Percentiles rank a stretch among this genome's conserved stretches.
phyloP scores from a whole-genome alignment of 2,797 vertebrate genomes.

The Oryzias dopingdopingensis region DNA sequence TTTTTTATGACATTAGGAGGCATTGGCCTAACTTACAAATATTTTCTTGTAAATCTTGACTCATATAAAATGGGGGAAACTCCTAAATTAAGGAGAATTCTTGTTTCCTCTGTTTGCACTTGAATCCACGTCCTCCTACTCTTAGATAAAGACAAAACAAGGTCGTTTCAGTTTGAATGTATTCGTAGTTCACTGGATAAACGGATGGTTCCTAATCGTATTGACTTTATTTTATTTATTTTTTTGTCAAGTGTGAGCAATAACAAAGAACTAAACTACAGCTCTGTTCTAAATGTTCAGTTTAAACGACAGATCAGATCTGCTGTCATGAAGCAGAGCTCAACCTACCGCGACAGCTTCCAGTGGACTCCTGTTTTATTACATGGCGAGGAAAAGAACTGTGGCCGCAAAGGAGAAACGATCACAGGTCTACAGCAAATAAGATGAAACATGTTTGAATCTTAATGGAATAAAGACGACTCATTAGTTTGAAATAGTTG shows the following conservation, averaged over 20 bases:
- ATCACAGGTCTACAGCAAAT: conserved; percentile 52
- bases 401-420: conserved; percentile 28
- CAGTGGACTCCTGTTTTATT: conserved; percentile 58
- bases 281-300: conserved; percentile 2
- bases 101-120: not conserved
- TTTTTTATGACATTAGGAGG: too few relatives aligned
- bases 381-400: conserved; percentile 42
- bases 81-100: not conserved
- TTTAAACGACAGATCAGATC: conserved; percentile 6
- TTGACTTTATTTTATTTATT: not conserved
- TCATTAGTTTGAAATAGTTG: conserved; percentile 12
- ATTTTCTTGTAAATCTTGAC: too few relatives aligned
- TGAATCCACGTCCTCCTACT: too few relatives aligned
- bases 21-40: too few relatives aligned
- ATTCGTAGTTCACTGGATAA: too few relatives aligned
- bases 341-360: conserved; percentile 69
- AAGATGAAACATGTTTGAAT: conserved; percentile 67
- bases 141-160: too few relatives aligned
- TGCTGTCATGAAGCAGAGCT: conserved; percentile 30
- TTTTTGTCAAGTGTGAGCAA: not conserved
- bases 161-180: too few relatives aligned
- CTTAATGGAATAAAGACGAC: conserved; percentile 1
- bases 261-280: too few relatives aligned
- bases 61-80: too few relatives aligned
- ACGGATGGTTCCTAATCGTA: too few relatives aligned